A percentile compares a stretch with the other conserved stretches of the same genome.
phyloP scores from a whole-genome alignment of 2,888 invertebrate species.

The Chrysopilus asiliformis region DNA sequence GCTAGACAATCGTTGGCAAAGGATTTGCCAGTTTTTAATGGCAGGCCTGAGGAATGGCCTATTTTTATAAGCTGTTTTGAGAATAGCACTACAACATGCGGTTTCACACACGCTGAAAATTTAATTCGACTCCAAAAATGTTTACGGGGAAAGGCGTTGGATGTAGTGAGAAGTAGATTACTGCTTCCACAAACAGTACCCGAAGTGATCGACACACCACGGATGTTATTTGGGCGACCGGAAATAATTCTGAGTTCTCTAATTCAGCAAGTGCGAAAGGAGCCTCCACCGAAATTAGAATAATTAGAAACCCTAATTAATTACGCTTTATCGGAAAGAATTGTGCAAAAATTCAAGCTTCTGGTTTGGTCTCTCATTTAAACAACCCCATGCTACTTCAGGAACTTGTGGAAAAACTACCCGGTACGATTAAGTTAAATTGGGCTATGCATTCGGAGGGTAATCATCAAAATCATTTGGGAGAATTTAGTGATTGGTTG shows the following conservation, averaged over 20 bases:
- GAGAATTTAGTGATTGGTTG: not conserved
- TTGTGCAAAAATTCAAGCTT: not conserved
- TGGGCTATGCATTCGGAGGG: not conserved
- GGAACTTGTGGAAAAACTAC: not conserved
- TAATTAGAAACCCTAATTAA: not conserved
- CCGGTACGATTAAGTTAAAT: not conserved
- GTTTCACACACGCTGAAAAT: not conserved
- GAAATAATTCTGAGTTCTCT: not conserved
- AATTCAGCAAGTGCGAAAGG: not conserved
- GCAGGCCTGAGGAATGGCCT: slow-evolving; percentile 1
- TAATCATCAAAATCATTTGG: too few species aligned
- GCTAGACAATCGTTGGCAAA: not conserved
- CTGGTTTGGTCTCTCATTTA: not conserved
- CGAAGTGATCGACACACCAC: not conserved
- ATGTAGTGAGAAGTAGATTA: not conserved
- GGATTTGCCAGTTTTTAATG: not conserved
- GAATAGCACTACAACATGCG: not conserved
- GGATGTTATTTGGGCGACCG: slow-evolving; percentile 2
- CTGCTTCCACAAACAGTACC: not conserved
- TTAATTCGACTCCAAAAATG: not conserved
- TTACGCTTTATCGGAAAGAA: not conserved
- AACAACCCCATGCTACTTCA: not conserved
- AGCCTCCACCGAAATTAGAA: not conserved
- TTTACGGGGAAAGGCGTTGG: not conserved
- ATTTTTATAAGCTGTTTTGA: not conserved